Conservation (phyloP, 2,888 invertebrate species). For the Agrochola macilenta region DNA sequence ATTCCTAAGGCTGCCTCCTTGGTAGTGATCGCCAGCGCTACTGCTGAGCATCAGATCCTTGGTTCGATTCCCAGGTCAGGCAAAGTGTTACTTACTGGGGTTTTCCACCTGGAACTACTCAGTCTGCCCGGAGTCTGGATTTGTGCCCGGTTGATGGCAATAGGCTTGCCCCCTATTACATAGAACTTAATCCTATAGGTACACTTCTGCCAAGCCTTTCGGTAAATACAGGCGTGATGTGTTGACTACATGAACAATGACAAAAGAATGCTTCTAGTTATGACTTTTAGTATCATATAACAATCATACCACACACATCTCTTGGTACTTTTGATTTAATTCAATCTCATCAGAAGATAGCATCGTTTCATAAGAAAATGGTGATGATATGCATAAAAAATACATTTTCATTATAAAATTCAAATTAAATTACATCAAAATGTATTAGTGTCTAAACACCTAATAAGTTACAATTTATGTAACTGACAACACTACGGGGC, state of each 20-base stretch:
- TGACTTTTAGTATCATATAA: neutral
- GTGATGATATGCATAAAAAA: slow-evolving; percentile 27
- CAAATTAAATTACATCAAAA: slow-evolving; percentile 54
- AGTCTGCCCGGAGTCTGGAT: neutral
- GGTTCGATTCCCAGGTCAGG: neutral
- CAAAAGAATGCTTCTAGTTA: neutral
- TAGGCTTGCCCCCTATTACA: too few relatives aligned
- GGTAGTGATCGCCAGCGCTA: neutral
- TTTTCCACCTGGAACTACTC: neutral
- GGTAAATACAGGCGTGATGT: neutral
- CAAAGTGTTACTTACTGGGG: neutral
- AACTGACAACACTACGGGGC: neutral
- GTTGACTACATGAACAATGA: neutral
- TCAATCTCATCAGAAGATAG: slow-evolving; percentile 9
- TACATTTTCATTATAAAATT: slow-evolving; percentile 53
- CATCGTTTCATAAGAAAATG: slow-evolving; percentile 12
- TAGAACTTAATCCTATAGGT: neutral
- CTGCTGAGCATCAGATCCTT: too few relatives aligned
- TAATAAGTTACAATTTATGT: slow-evolving; percentile 22
- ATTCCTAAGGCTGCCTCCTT: neutral
- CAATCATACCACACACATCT: slow-evolving; percentile 5
- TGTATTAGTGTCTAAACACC: slow-evolving; percentile 29
- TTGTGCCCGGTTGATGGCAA: neutral
- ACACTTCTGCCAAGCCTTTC: neutral
- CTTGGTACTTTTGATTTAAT: neutral